Evolutionary conservation across 2,888 invertebrate species (phyloP), one percentile per base, ranked within the genome.

Genomic region (Gortyna flavago): DNA sequence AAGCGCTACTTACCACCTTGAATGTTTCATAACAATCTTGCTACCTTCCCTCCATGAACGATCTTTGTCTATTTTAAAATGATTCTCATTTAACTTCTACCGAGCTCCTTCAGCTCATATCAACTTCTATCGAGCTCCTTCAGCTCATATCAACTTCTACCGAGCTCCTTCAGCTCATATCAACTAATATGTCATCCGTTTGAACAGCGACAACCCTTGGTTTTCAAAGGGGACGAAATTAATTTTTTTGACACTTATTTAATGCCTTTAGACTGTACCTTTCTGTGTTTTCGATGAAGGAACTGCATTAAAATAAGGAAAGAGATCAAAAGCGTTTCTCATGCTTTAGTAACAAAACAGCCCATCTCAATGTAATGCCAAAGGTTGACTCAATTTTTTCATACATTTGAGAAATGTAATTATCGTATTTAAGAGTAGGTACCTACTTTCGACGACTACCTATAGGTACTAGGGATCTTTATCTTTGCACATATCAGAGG

Each of bases 321-420:
- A 29, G 25, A 73, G 65, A 75, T 74, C 75, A 75, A 75, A 78
- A 73, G 41, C 29, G 6, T 77, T 77, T 77, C 32, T 59, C 16
- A 57, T 67, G 61, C 57, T 44, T 57, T 32, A 59, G 64, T 68
- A 32, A 13, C 6, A 32, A 48, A 16, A 65, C 18, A 35, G 44
- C 25, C 38, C 25, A n/a, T 65, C 21, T 65, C 41, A 16, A 80
- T 54, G 51, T 41, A 38, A 61, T 54, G 21, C 16, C 13, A 51
- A 64, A 81, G 35, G n/a, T 76, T 21, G 16, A 44, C 41, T 71
- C 21, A 18, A 35, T 80, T 75, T 21, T 54, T 16, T 61, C 44
- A 67, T 25, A 44, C 35, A 59, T 75, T 70, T 51, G 66, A 65
- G 59, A 18, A 21, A 76, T 69, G 32, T 3, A 0, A 61, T 62